Conservation (phyloP, 1,140 invertebrate species). For the Amyelois transitella region DNA sequence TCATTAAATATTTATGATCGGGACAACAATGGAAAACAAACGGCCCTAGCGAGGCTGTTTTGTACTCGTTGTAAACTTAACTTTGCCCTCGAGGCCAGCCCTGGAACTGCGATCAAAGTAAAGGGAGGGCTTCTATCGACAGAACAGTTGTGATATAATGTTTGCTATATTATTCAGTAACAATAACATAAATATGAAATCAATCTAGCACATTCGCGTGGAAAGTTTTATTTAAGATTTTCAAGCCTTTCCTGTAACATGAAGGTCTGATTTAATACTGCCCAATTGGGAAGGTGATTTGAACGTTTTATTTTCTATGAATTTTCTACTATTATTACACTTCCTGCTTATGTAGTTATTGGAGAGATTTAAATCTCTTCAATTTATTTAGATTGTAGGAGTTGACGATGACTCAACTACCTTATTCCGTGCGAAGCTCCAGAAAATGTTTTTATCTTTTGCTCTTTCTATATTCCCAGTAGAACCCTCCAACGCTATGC, state of each 20-base stretch:
- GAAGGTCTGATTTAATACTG: too few relatives aligned
- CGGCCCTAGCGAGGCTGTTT: constrained; percentile 17
- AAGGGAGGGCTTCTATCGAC: constrained; percentile 5
- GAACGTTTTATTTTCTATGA: too few relatives aligned
- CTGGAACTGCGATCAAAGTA: constrained; percentile 30
- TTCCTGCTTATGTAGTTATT: neutral
- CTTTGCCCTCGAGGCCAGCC: constrained; percentile 22
- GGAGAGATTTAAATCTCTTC: neutral
- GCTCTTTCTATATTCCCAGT: too few relatives aligned
- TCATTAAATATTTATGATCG: constrained; percentile 25
- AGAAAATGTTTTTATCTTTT: too few relatives aligned
- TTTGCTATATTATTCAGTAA: neutral
- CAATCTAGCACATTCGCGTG: too few relatives aligned
- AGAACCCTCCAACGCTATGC: too few relatives aligned
- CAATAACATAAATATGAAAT: too few relatives aligned
- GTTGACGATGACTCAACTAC: neutral
- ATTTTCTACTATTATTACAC: too few relatives aligned
- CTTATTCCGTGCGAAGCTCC: too few relatives aligned
- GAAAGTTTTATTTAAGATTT: too few relatives aligned
- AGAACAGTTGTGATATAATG: neutral
- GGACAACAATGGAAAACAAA: constrained; percentile 27
- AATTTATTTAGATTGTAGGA: constrained; percentile 17
- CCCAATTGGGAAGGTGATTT: too few relatives aligned
- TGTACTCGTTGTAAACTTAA: constrained; percentile 27
- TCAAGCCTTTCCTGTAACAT: too few relatives aligned